Conservation (phyloP, 2,113 vertebrate genomes). For the Motacilla alba region DNA sequence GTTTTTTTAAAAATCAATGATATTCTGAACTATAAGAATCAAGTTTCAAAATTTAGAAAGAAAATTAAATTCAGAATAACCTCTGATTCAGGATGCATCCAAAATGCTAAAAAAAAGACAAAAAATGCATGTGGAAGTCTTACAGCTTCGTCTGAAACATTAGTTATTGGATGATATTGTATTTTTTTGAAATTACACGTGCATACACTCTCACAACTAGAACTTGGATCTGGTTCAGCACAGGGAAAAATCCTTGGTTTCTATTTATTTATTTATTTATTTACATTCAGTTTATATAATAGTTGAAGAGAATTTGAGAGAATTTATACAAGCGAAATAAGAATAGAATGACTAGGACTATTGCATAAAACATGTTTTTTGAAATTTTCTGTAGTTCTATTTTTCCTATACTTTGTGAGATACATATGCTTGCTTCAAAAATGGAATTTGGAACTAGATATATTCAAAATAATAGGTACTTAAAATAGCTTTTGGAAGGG, state of each 20-base stretch:
- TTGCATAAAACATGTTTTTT: background rate
- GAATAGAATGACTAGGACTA: background rate
- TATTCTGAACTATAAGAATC: background rate
- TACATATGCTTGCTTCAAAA: background rate
- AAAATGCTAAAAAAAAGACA: background rate
- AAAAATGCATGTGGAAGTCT: background rate
- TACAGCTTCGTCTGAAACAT: background rate
- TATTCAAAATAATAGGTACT: background rate
- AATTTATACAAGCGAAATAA: background rate
- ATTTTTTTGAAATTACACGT: background rate
- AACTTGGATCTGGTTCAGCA: background rate
- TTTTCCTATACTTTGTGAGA: background rate
- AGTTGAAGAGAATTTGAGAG: background rate
- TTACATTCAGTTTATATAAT: background rate
- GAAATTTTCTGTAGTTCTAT: background rate
- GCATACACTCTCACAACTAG: background rate
- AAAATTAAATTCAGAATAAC: background rate
- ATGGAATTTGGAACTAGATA: background rate
- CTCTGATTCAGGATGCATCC: background rate
- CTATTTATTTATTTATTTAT: background rate
- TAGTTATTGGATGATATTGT: accelerated
- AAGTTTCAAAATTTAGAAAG: background rate
- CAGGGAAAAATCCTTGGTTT: background rate
- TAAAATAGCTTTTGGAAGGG: background rate
- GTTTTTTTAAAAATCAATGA: background rate